Evolutionary conservation across 2,113 vertebrate species (phyloP).

Genomic region (Bufo bufo): DNA sequence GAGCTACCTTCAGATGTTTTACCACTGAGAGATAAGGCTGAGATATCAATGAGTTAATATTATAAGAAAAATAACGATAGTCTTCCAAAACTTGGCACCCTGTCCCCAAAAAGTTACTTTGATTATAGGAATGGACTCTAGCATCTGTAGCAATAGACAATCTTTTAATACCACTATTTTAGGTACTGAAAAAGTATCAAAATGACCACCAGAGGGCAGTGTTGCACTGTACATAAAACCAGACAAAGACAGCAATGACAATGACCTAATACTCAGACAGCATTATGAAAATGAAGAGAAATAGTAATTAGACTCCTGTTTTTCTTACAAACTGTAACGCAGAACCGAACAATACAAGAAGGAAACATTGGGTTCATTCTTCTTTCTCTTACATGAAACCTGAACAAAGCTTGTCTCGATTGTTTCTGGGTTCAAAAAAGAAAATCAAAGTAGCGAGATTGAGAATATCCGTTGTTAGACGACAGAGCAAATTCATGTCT

Average conservation of each 20-base stretch:
- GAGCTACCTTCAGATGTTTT: too few relatives aligned
- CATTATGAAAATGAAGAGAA: neutral
- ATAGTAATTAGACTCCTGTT: conserved; percentile 3
- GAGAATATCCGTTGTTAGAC: neutral
- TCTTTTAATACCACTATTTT: neutral
- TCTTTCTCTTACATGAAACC: neutral
- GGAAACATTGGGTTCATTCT: neutral
- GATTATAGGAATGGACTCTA: too few relatives aligned
- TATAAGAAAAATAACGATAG: too few relatives aligned
- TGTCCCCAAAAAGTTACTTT: too few relatives aligned
- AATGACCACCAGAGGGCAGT: conserved; percentile 17
- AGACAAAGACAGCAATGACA: neutral
- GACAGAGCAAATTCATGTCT: neutral
- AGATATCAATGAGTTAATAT: neutral
- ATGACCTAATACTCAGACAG: neutral
- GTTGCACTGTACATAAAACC: neutral
- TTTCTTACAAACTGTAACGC: conserved; percentile 1
- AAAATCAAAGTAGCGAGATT: neutral
- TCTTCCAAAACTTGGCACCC: too few relatives aligned
- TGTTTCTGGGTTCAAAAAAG: neutral
- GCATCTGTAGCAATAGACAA: neutral
- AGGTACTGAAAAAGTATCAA: neutral
- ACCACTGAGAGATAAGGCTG: neutral
- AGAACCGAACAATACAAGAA: neutral
- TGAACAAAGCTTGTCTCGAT: neutral